These are phyloP conservation scores for Thaleichthys pacificus DNA, from an alignment of 2,797 vertebrate species.

Conservation along the genomic window DNA sequence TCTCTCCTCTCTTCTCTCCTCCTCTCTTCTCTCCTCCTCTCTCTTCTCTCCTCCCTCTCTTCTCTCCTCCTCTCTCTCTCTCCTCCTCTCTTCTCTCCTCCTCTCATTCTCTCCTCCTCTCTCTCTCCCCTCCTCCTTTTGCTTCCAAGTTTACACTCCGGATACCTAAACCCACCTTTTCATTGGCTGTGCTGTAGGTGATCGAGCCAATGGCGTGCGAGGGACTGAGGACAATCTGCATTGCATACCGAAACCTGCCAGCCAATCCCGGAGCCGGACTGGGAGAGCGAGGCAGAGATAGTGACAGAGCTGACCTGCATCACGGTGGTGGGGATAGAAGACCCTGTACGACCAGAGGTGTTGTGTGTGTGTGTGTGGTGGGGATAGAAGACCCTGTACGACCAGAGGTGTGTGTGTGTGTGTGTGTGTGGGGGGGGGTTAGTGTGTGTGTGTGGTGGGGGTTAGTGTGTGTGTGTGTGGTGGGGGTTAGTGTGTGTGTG, in stretches of 20 bases:
- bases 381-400: too few species aligned
- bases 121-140: not conserved
- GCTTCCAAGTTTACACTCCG: too few species aligned
- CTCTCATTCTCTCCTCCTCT: not conserved
- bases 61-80: not conserved
- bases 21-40: not conserved
- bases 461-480: too few species aligned
- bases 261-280: conserved; percentile 81
- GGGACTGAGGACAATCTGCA: conserved; percentile 88
- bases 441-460: too few species aligned
- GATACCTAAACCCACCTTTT: too few species aligned
- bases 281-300: conserved; percentile 86
- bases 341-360: too few species aligned
- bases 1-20: not conserved
- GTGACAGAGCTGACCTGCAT: conserved; percentile 84
- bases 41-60: not conserved
- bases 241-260: conserved; percentile 84
- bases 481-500: too few species aligned
- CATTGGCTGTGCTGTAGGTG: conserved; percentile 61
- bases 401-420: too few species aligned
- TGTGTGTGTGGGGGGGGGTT: too few species aligned
- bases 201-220: conserved; percentile 93
- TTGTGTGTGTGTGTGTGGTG: too few species aligned
- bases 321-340: not conserved
- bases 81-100: not conserved